Conservation (phyloP, 2,888 invertebrate genomes). For the Pyrrhosoma nymphula region DNA sequence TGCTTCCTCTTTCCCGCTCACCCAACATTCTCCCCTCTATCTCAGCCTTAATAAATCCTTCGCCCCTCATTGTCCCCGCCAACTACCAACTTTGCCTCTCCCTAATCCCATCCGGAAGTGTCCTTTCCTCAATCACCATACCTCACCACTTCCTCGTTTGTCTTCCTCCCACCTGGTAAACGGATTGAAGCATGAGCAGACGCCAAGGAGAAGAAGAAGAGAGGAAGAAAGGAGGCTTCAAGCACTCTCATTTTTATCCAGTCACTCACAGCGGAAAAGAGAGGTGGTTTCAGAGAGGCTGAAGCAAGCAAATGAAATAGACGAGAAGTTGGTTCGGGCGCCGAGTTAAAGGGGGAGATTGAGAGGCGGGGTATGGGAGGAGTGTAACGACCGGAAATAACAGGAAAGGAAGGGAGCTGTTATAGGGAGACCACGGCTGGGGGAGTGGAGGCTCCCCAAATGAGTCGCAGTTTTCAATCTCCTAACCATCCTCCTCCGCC, state of each 20-base stretch:
- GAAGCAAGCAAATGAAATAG: neutral
- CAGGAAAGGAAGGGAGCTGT: conserved; percentile 58
- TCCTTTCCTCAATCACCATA: too few species aligned
- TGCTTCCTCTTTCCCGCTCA: too few species aligned
- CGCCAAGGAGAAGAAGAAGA: too few species aligned
- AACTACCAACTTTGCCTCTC: too few species aligned
- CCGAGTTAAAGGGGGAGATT: neutral
- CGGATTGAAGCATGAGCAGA: too few species aligned
- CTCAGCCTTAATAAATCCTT: too few species aligned
- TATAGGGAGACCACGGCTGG: conserved; percentile 58
- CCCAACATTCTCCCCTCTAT: too few species aligned
- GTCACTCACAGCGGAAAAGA: neutral
- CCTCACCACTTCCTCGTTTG: too few species aligned
- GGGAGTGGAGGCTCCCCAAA: conserved; percentile 18
- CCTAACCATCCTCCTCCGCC: neutral
- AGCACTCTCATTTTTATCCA: conserved; percentile 32
- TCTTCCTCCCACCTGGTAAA: too few species aligned
- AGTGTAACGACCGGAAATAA: conserved; percentile 60
- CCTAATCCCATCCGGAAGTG: too few species aligned
- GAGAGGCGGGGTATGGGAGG: neutral
- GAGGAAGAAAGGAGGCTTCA: neutral
- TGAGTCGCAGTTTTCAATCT: conserved; percentile 66
- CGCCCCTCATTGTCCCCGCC: too few species aligned
- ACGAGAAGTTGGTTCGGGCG: neutral
- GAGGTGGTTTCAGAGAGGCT: neutral